These are phyloP conservation scores for Nasonia longicornis DNA, from an alignment of 1,140 invertebrate genomes.

Conservation along the genomic window DNA sequence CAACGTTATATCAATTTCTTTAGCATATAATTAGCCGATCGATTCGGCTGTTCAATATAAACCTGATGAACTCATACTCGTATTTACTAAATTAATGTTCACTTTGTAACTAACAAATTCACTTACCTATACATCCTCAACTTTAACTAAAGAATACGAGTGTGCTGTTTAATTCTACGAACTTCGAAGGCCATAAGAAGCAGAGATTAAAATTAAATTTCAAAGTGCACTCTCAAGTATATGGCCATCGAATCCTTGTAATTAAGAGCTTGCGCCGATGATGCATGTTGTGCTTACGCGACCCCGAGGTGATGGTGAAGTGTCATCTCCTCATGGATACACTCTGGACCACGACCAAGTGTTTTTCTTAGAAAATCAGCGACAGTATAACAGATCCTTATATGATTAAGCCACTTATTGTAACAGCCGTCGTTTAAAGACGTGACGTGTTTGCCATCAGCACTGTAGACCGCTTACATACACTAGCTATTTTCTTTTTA, in stretches of 20 bases:
- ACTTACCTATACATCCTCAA: background rate
- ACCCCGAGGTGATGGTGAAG: constrained; percentile 66
- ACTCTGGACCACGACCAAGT: constrained; percentile 57
- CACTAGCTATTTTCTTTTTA: constrained; percentile 55
- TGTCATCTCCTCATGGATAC: constrained; percentile 58
- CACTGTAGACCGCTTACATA: constrained; percentile 63
- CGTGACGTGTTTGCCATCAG: constrained; percentile 57
- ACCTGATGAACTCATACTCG: constrained; percentile 8
- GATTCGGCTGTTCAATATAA: background rate
- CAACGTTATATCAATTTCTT: constrained; percentile 38
- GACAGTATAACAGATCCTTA: constrained; percentile 53
- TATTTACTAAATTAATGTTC: constrained; percentile 18
- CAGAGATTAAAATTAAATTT: background rate
- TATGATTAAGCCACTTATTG: constrained; percentile 41
- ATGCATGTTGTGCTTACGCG: constrained; percentile 70
- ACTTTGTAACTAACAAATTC: background rate
- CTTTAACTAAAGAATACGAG: constrained; percentile 33
- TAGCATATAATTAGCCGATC: constrained; percentile 37
- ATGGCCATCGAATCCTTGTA: constrained; percentile 46
- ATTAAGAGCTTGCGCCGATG: constrained; percentile 70
- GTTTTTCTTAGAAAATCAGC: constrained; percentile 53
- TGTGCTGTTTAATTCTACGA: background rate
- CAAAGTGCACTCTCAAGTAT: background rate
- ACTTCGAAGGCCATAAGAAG: constrained; percentile 31
- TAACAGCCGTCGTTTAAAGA: constrained; percentile 54